Evolutionary conservation across 2,888 invertebrate genomes (phyloP).

Genomic region (Belgica antarctica): DNA sequence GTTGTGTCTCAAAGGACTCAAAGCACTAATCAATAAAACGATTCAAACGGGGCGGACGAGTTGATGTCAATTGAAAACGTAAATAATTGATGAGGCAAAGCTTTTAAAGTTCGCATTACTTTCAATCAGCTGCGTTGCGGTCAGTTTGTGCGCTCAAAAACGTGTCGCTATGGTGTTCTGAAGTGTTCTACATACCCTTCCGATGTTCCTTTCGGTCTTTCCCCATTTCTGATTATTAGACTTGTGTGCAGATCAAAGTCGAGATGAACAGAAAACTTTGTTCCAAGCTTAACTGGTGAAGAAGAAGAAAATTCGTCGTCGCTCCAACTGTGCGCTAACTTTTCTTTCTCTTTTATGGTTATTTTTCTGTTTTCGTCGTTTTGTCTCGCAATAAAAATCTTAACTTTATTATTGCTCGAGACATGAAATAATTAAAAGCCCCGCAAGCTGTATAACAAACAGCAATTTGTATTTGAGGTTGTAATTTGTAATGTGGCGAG

Average conservation of each 20-base stretch:
- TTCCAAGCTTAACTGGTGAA: neutral
- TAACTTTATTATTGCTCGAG: constrained; percentile 1
- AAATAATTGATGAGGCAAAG: neutral
- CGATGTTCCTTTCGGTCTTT: neutral
- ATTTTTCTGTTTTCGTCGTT: neutral
- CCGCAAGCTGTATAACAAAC: constrained; percentile 1
- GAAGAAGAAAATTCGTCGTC: neutral
- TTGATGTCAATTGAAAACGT: neutral
- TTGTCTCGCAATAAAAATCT: neutral
- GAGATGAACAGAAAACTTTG: neutral
- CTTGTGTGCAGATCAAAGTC: neutral
- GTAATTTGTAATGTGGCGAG: neutral
- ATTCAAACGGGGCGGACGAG: neutral
- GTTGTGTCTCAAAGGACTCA: too few relatives aligned
- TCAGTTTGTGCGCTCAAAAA: too few relatives aligned
- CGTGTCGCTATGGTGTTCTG: neutral
- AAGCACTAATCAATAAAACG: constrained; percentile 4
- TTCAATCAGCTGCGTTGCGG: too few relatives aligned
- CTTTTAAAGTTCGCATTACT: neutral
- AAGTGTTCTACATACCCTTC: constrained; percentile 20
- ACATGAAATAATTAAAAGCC: constrained; percentile 19
- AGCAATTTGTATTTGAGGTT: neutral
- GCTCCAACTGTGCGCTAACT: neutral
- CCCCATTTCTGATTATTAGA: constrained; percentile 22
- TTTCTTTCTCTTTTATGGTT: neutral